phyloP scores from a whole-genome alignment of 2,888 invertebrate genomes.

The Lysandra bellargus region DNA sequence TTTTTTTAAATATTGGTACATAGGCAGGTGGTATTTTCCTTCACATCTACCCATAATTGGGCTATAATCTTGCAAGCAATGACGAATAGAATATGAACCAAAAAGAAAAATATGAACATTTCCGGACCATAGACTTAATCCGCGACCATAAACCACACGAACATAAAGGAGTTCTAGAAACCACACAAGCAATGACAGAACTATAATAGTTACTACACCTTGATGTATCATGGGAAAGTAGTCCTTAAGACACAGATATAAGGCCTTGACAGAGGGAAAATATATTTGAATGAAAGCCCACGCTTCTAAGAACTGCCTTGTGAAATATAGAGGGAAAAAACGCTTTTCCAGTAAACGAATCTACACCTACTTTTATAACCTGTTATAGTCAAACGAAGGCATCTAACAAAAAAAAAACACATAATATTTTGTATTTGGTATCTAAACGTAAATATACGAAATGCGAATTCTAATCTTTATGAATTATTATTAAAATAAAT shows the following conservation, averaged over 20 bases:
- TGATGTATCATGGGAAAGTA: background rate
- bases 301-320: constrained; percentile 44
- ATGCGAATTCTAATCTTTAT: no score
- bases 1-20: background rate
- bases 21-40: no score
- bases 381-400: constrained; percentile 38
- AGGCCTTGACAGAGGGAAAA: background rate
- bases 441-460: no score
- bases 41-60: no score
- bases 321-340: constrained; percentile 45
- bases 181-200: constrained; percentile 35
- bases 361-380: constrained; percentile 46
- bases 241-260: background rate
- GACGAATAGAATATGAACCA: background rate
- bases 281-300: constrained; percentile 17
- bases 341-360: constrained; percentile 47
- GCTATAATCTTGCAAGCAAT: background rate
- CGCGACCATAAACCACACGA: background rate
- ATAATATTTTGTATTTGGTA: background rate
- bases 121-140: constrained; percentile 6
- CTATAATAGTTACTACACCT: background rate
- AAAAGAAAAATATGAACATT: background rate
- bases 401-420: no score
- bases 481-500: no score
- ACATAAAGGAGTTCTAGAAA: constrained; percentile 21